These are phyloP conservation scores for Lycopodina hypogea DNA, from an alignment of 37 sponge, comb jelly and placozoan species.

Conservation along the genomic window DNA sequence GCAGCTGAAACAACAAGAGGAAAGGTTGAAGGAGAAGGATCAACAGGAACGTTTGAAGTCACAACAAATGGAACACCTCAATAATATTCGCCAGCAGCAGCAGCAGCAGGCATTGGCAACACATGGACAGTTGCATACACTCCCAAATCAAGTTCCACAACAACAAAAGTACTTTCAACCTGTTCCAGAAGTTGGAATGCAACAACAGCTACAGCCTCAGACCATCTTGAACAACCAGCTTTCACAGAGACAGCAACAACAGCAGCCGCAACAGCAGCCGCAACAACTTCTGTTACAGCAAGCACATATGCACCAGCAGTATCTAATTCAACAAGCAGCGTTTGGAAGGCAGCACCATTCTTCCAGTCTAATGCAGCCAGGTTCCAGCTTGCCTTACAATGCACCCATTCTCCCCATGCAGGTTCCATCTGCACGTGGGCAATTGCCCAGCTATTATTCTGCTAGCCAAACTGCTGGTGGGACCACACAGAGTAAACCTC, in stretches of 20 bases:
- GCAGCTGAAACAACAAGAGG: background rate
- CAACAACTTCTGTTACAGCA: conserved; percentile 11
- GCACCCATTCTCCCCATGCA: background rate
- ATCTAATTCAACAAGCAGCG: conserved; percentile 21
- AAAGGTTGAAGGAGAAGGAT: background rate
- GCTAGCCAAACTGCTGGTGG: background rate
- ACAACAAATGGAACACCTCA: background rate
- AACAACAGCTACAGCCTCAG: conserved; percentile 20
- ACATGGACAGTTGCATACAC: background rate
- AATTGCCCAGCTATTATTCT: background rate
- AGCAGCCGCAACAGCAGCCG: background rate
- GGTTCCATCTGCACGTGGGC: too few relatives aligned
- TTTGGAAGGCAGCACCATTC: too few relatives aligned
- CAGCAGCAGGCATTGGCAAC: background rate
- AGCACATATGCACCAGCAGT: conserved; percentile 26
- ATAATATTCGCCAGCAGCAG: background rate
- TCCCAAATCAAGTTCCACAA: background rate
- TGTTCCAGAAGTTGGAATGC: background rate
- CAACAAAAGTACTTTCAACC: conserved; percentile 11
- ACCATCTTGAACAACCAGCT: background rate
- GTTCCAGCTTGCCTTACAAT: background rate
- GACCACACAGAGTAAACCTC: background rate
- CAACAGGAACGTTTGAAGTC: background rate
- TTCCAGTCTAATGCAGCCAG: conserved; percentile 1
- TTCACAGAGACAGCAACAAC: background rate